phyloP scores from a whole-genome alignment of 2,113 vertebrate species.

The Gulo gulo region DNA sequence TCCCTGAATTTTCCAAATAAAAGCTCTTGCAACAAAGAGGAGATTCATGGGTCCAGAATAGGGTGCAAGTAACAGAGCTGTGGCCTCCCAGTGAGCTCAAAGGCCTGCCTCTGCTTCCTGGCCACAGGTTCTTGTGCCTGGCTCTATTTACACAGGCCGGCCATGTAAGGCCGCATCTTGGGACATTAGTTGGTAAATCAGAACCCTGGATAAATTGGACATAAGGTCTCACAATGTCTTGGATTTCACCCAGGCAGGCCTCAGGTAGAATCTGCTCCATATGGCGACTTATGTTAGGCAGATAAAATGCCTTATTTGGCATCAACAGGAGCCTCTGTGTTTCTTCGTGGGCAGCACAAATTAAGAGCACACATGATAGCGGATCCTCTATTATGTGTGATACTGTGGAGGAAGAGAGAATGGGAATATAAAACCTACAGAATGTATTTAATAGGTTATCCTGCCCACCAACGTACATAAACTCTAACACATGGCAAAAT shows the following conservation, averaged over 20 bases:
- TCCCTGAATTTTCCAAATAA: slow-evolving; percentile 47
- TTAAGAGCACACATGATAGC: neutral
- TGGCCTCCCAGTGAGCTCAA: neutral
- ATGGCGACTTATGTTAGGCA: neutral
- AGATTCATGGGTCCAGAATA: neutral
- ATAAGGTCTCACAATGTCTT: slow-evolving; percentile 49
- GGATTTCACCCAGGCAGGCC: slow-evolving; percentile 33
- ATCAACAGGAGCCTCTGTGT: neutral
- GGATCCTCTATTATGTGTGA: neutral
- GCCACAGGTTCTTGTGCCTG: neutral
- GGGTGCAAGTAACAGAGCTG: neutral
- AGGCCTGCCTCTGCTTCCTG: neutral
- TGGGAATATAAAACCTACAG: neutral
- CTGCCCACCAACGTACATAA: neutral
- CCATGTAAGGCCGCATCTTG: neutral
- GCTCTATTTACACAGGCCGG: neutral
- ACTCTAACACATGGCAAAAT: neutral
- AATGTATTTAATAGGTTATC: neutral
- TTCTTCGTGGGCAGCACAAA: neutral
- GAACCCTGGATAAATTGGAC: slow-evolving; percentile 18
- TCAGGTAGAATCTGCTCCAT: slow-evolving; percentile 39
- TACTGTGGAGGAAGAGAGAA: neutral
- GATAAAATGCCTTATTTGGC: neutral
- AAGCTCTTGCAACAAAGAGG: slow-evolving; percentile 29
- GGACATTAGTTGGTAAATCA: neutral